Percentiles rank a stretch among this genome's conserved stretches.
Evolutionary conservation across 2,888 invertebrate species (phyloP).

Genomic region (Gordius sp.): DNA sequence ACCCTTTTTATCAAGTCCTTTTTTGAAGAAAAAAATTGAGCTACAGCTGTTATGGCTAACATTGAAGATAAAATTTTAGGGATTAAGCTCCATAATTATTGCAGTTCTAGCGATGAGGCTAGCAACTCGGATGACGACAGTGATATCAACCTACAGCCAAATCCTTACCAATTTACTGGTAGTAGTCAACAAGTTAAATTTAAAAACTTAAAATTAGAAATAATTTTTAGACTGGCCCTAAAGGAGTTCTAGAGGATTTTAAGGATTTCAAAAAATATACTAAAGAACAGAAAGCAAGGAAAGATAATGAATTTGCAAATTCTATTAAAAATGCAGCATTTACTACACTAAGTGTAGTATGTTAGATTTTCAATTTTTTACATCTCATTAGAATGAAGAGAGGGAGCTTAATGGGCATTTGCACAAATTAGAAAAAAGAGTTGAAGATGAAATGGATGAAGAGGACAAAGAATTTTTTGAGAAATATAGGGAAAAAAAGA

Average conservation of each 20-base stretch:
- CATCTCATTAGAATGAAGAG: no score
- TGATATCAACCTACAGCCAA: background rate
- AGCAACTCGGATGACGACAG: background rate
- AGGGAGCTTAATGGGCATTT: no score
- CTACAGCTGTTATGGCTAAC: background rate
- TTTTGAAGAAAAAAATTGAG: no score
- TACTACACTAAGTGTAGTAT: no score
- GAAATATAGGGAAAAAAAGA: slow-evolving; percentile 5
- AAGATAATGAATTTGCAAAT: background rate
- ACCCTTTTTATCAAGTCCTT: no score
- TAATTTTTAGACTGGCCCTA: slow-evolving; percentile 13
- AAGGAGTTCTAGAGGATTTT: slow-evolving; percentile 11
- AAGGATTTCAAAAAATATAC: slow-evolving; percentile 3
- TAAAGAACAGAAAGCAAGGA: background rate
- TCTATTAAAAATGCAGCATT: background rate
- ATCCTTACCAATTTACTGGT: slow-evolving; percentile 6
- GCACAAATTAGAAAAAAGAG: slow-evolving; percentile 1
- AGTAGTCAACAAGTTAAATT: slow-evolving; percentile 3
- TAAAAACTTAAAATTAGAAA: background rate
- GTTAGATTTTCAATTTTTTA: no score
- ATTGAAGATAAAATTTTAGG: slow-evolving; percentile 4
- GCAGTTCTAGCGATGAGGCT: slow-evolving; percentile 3
- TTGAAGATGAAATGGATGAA: slow-evolving; percentile 10
- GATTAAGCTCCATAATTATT: background rate
- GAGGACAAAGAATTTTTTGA: slow-evolving; percentile 14